Percentiles rank a stretch among this genome's conserved stretches.
These are phyloP conservation scores for Luffia ferchaultella DNA, from an alignment of 2,888 invertebrate genomes.

Conservation along the genomic window DNA sequence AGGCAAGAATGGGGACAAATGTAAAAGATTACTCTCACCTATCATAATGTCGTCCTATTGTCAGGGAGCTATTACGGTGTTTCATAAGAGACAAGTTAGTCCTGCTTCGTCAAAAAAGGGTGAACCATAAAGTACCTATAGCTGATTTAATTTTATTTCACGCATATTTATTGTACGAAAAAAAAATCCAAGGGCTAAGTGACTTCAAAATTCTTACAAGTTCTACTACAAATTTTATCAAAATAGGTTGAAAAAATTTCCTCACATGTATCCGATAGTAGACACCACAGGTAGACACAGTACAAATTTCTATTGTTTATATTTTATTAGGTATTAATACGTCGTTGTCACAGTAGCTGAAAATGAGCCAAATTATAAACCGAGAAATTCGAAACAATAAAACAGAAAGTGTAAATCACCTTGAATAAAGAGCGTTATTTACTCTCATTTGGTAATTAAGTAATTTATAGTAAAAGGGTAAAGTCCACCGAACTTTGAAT, in stretches of 20 bases:
- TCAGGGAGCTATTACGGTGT: conserved; percentile 49
- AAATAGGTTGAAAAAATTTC: background rate
- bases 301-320: too few relatives aligned
- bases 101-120: conserved; percentile 42
- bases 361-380: too few relatives aligned
- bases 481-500: too few relatives aligned
- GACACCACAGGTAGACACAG: too few relatives aligned
- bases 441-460: too few relatives aligned
- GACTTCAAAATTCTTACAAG: background rate
- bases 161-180: background rate
- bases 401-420: too few relatives aligned
- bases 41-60: conserved; percentile 61
- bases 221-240: background rate
- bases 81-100: conserved; percentile 50
- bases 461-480: too few relatives aligned
- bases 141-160: conserved; percentile 25
- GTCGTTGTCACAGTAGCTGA: too few relatives aligned
- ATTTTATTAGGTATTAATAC: too few relatives aligned
- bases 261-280: background rate
- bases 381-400: too few relatives aligned
- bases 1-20: conserved; percentile 40
- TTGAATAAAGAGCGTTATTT: too few relatives aligned
- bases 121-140: conserved; percentile 52
- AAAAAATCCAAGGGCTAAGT: background rate
- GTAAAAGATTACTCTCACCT: conserved; percentile 60